Percentiles rank a stretch among this genome's conserved stretches.
phyloP scores from a whole-genome alignment of 2,797 vertebrate species.

The Sphenodon punctatus region DNA sequence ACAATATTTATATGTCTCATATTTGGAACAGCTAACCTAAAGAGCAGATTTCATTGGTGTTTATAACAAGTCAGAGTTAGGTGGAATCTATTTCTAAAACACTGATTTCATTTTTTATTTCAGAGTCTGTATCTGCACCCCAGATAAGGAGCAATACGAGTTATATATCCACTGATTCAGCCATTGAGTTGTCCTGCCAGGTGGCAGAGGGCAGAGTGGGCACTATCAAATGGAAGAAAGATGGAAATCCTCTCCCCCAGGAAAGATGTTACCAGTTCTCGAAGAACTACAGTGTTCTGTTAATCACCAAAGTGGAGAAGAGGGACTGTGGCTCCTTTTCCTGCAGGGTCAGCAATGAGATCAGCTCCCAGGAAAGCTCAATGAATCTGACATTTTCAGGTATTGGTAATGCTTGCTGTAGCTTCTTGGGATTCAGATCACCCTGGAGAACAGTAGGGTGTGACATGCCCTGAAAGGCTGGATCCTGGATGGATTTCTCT shows the following conservation, averaged over 20 bases:
- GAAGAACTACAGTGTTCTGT: not conserved
- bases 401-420: no score
- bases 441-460: no score
- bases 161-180: not conserved
- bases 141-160: not conserved
- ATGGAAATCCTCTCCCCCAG: not conserved
- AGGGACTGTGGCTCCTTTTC: not conserved
- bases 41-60: no score
- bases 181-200: not conserved
- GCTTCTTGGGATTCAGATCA: no score
- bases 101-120: not conserved
- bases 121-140: not conserved
- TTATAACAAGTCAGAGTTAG: no score
- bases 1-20: no score
- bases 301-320: not conserved
- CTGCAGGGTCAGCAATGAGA: not conserved
- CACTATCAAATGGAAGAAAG: not conserved
- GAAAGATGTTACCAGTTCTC: not conserved
- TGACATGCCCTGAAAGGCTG: no score
- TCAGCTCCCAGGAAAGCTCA: not conserved
- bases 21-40: no score
- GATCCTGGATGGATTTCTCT: no score
- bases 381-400: not conserved
- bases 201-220: not conserved
- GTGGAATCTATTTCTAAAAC: no score